Evolutionary conservation across 2,113 vertebrate species (phyloP).

Genomic region (Romanogobio albipinnatus): DNA sequence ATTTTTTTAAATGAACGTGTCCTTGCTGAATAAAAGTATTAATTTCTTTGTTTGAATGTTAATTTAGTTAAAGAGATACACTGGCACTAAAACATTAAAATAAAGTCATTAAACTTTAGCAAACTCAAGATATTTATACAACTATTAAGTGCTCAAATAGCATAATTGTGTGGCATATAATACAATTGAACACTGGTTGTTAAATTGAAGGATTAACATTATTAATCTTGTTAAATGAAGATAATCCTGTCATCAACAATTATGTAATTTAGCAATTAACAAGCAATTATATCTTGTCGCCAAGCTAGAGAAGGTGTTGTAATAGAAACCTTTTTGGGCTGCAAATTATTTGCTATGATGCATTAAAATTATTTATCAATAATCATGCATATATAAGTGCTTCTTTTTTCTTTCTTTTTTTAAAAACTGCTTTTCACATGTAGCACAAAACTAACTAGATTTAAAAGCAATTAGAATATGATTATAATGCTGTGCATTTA

Average conservation of each 20-base stretch:
- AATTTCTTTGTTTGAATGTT: neutral
- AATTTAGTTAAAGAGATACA: neutral
- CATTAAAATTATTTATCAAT: neutral
- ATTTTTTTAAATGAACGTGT: neutral
- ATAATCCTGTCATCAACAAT: neutral
- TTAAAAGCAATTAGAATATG: neutral
- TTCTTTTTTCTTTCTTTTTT: neutral
- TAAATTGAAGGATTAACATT: neutral
- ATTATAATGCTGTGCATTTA: neutral
- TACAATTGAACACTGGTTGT: neutral
- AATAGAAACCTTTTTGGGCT: too few relatives aligned
- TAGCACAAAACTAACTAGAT: neutral
- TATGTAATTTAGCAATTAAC: neutral
- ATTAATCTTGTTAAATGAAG: neutral
- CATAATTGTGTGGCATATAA: neutral
- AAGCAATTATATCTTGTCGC: too few relatives aligned
- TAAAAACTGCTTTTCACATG: neutral
- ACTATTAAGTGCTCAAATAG: neutral
- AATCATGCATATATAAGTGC: neutral
- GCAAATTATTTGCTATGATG: neutral
- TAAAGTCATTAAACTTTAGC: neutral
- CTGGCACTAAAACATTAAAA: neutral
- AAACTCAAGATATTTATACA: neutral
- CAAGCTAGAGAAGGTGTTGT: too few relatives aligned
- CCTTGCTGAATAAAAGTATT: neutral